Evolutionary conservation across 2,888 invertebrate species (phyloP), one percentile per base, ranked within the genome.

Genomic region (Metacarcinus magister): DNA sequence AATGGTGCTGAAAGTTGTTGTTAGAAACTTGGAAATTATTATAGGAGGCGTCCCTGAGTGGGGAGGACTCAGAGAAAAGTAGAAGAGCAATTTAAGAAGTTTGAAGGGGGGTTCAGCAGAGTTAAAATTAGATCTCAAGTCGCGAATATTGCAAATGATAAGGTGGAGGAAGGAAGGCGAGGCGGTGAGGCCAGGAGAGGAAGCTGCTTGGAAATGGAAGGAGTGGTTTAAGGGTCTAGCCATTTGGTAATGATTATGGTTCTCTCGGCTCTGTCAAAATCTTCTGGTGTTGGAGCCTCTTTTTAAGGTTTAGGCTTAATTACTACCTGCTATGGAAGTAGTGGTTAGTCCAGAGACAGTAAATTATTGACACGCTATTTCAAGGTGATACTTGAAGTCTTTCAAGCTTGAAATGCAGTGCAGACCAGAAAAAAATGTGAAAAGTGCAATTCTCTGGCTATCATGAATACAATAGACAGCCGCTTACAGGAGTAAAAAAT

Each of bases 101-200:
- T 82, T 32, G 28, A 32, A 82, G 82, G 28, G 82, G 32, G 32
- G 82, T 82, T 82, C 28, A 32, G 82, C 28, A 32, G 82, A 82
- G 82, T 82, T 32, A 32, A 82, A 82, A 82, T 82, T 82, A 82
- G 82, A 82, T 82, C 82, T 32, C 32, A 32, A 82, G 32, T 32
- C 32, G 82, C 82, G 82, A 82, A 82, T 82, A 82, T 32, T 82
- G 82, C 32, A 82, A 82, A 82, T 82, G 82, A 82, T 82, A 82
- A 32, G 16, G 82, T 28, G 28, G 82, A 10, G 10, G 19, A 28
- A n/a, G 13, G 82, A 10, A 82, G 32, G 32, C 32, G 32, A 8
- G 32, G 32, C 13, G 4, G 82, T 0, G 82, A 8, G 82, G 28
- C 10, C 28, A 82, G 32, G 82, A 82, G 82, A 28, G 82, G 32